Conservation (phyloP, 2,888 invertebrate species). For the Lasioglossum calceatum region DNA sequence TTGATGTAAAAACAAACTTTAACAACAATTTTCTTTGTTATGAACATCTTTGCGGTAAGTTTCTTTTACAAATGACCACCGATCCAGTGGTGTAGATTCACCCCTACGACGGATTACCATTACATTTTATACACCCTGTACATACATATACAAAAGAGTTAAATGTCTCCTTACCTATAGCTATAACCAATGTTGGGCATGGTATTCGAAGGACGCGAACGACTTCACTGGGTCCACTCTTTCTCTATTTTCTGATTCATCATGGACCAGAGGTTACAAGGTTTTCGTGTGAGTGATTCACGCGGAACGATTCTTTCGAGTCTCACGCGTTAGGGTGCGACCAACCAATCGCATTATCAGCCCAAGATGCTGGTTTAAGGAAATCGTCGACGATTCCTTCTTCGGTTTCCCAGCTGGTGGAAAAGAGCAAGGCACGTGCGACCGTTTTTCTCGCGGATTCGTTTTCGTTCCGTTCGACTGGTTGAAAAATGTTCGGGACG, state of each 20-base stretch:
- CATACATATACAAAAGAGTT: too few species aligned
- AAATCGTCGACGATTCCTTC: constrained; percentile 77
- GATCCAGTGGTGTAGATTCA: too few species aligned
- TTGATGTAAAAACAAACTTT: too few species aligned
- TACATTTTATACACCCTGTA: too few species aligned
- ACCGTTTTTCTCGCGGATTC: constrained; percentile 47
- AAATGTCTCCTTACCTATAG: not conserved
- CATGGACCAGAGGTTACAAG: constrained; percentile 23
- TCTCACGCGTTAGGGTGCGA: constrained; percentile 53
- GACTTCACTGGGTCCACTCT: constrained; percentile 26
- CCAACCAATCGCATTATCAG: constrained; percentile 74
- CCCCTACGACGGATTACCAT: too few species aligned
- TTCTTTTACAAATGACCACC: too few species aligned
- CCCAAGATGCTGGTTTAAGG: constrained; percentile 71
- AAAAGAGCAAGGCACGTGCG: constrained; percentile 33
- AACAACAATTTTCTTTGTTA: too few species aligned
- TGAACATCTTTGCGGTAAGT: too few species aligned
- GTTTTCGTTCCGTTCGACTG: constrained; percentile 79
- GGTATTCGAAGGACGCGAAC: not conserved
- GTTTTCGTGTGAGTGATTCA: constrained; percentile 54
- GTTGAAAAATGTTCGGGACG: constrained; percentile 80
- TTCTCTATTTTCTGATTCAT: constrained; percentile 18
- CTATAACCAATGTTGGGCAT: not conserved
- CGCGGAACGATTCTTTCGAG: constrained; percentile 50
- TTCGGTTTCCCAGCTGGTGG: constrained; percentile 14